phyloP scores from a whole-genome alignment of 2,797 vertebrate genomes.

The Buceros bicornis region DNA sequence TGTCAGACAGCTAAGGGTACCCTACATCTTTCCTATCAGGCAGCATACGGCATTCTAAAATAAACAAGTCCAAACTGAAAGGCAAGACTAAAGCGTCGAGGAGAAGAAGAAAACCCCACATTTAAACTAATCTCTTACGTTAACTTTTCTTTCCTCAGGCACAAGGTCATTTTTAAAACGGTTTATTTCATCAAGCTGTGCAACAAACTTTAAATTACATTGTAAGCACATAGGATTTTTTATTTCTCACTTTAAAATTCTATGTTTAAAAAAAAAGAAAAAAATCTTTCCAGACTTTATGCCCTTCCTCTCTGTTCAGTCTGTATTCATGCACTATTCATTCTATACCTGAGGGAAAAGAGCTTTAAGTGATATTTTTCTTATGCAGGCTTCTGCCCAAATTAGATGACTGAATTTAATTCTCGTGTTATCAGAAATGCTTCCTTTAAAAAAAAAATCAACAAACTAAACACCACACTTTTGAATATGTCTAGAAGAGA shows the following conservation, averaged over 20 bases:
- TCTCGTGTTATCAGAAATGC: neutral
- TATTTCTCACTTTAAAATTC: neutral
- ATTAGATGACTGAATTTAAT: neutral
- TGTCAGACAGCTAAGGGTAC: neutral
- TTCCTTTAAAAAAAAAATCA: neutral
- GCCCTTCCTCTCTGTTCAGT: neutral
- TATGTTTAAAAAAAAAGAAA: neutral
- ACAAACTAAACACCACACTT: neutral
- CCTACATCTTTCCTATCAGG: rapidly evolving
- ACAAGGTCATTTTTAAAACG: neutral
- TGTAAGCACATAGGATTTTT: neutral
- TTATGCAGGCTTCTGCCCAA: neutral
- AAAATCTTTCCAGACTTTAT: neutral
- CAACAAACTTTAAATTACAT: neutral
- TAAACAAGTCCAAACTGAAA: neutral
- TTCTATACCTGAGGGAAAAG: neutral
- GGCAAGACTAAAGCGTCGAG: rapidly evolving
- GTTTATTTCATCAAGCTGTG: neutral
- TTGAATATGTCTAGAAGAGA: neutral
- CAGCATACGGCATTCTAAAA: neutral
- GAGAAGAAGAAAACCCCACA: rapidly evolving
- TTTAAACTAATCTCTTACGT: neutral
- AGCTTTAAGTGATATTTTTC: neutral
- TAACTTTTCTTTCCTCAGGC: neutral
- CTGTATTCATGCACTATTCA: neutral